phyloP scores from a whole-genome alignment of 2,797 vertebrate genomes.

The Xenops minutus region DNA sequence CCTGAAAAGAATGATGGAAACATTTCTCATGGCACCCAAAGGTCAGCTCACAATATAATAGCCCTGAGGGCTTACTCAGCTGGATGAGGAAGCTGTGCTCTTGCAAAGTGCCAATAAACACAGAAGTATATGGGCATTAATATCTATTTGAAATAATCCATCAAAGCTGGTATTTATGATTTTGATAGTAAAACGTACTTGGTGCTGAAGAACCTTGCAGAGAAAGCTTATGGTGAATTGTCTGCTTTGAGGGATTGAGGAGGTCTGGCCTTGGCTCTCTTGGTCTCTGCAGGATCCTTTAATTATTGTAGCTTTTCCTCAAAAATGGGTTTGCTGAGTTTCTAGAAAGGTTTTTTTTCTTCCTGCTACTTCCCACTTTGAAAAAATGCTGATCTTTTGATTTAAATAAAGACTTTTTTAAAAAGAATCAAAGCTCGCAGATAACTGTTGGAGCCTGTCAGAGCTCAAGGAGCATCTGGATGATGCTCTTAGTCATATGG shows the following conservation, averaged over 20 bases:
- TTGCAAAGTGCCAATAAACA: background rate
- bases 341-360: background rate
- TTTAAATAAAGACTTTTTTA: background rate
- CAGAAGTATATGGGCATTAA: background rate
- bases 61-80: background rate
- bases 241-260: background rate
- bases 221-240: background rate
- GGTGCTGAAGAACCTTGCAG: background rate
- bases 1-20: background rate
- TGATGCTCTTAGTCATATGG: too few relatives aligned
- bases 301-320: background rate
- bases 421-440: background rate
- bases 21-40: background rate
- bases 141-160: background rate
- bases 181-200: background rate
- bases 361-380: accelerated
- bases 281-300: background rate
- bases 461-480: background rate
- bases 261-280: background rate
- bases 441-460: background rate
- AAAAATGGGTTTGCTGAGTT: background rate
- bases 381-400: background rate
- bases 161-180: background rate
- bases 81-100: background rate
- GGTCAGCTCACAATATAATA: background rate